phyloP scores from a whole-genome alignment of 2,113 vertebrate species.

The Saguinus midas region DNA sequence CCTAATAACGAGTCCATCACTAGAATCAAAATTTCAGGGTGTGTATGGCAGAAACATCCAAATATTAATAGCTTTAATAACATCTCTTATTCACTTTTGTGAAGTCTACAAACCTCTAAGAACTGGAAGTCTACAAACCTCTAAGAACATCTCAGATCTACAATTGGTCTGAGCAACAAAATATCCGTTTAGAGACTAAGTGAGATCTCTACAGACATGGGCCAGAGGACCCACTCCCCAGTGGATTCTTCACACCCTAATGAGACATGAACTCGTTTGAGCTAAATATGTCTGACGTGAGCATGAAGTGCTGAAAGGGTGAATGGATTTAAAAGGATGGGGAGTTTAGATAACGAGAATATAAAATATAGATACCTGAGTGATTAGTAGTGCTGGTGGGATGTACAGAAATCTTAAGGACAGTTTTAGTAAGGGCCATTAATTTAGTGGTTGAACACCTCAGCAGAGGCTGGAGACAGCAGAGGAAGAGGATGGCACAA shows the following conservation, averaged over 20 bases:
- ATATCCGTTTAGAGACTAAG: background rate
- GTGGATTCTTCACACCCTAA: background rate
- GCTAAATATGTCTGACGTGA: background rate
- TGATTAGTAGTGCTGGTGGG: fast-evolving
- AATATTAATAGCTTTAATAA: background rate
- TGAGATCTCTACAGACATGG: background rate
- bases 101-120: background rate
- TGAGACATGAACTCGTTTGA: background rate
- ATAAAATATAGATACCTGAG: background rate
- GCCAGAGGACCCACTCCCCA: no score
- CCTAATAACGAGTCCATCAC: background rate
- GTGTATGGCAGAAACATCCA: background rate
- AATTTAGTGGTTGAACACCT: background rate
- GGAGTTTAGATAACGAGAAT: background rate
- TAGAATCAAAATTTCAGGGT: background rate
- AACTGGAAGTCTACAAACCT: background rate
- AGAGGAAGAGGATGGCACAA: background rate
- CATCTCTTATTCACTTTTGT: background rate
- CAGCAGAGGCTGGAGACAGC: background rate
- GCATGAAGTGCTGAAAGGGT: background rate
- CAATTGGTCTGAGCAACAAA: background rate
- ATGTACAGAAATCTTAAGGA: background rate
- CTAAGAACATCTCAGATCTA: background rate
- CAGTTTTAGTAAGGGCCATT: background rate
- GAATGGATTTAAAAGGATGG: background rate